Evolutionary conservation across 2,797 vertebrate species (phyloP).

Genomic region (Malacoraja senta): DNA sequence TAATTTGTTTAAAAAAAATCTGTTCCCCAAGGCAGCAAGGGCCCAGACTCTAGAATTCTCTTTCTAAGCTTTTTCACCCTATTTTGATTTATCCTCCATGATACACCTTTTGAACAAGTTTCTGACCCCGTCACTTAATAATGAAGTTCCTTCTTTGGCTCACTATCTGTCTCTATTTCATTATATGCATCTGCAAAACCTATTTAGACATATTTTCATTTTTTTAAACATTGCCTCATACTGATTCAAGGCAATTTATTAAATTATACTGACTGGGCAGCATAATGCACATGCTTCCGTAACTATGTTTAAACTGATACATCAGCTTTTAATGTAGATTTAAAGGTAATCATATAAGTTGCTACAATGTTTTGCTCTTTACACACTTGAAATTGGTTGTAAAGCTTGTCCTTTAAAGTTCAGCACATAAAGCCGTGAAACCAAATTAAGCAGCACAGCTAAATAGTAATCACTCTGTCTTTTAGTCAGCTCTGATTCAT

Average conservation of each 20-base stretch:
- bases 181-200: background rate
- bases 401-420: background rate
- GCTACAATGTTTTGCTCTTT: background rate
- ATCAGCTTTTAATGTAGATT: background rate
- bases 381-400: background rate
- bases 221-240: background rate
- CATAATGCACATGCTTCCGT: background rate
- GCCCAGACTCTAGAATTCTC: background rate
- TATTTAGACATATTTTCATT: background rate
- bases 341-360: background rate
- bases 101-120: background rate
- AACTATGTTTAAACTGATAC: background rate
- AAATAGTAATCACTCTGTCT: constrained; percentile 28
- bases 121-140: background rate
- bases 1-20: too few relatives aligned
- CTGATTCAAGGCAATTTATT: background rate
- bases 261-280: background rate
- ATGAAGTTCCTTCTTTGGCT: background rate
- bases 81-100: too few relatives aligned
- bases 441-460: constrained; percentile 15
- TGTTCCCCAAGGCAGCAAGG: background rate
- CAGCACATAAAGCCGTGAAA: background rate
- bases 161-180: background rate
- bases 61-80: background rate
- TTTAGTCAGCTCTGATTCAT: constrained; percentile 18